Conservation (phyloP, 2,797 vertebrate species). For the Hypotaenidia philippensis region DNA sequence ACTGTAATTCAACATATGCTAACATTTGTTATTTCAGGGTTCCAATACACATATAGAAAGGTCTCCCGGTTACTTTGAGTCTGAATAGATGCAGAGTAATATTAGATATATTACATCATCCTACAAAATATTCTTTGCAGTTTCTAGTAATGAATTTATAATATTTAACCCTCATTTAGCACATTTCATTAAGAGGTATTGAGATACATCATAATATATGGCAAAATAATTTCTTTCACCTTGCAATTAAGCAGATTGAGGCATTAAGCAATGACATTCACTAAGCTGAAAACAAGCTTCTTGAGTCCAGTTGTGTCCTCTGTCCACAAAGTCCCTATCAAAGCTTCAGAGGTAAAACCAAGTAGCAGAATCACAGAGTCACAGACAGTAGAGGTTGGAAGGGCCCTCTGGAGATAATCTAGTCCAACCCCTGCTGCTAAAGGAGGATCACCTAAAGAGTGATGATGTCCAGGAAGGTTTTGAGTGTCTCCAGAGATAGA, state of each 20-base stretch:
- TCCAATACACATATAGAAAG: neutral
- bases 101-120: neutral
- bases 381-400: no score
- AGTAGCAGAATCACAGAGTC: neutral
- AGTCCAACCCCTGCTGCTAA: no score
- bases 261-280: neutral
- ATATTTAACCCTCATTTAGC: neutral
- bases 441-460: no score
- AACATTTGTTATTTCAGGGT: neutral
- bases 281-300: neutral
- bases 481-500: no score
- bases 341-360: neutral
- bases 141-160: neutral
- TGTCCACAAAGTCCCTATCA: neutral
- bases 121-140: neutral
- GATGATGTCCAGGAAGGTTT: no score
- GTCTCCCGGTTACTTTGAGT: neutral
- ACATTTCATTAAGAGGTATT: neutral
- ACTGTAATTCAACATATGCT: neutral
- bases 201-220: neutral
- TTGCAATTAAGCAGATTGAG: neutral
- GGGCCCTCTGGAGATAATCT: no score
- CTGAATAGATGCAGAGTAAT: neutral
- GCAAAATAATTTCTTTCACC: neutral
- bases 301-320: neutral